Evolutionary conservation across 2,113 vertebrate species (phyloP), one percentile per base, ranked within the genome.

Genomic region (Abramis brama): DNA sequence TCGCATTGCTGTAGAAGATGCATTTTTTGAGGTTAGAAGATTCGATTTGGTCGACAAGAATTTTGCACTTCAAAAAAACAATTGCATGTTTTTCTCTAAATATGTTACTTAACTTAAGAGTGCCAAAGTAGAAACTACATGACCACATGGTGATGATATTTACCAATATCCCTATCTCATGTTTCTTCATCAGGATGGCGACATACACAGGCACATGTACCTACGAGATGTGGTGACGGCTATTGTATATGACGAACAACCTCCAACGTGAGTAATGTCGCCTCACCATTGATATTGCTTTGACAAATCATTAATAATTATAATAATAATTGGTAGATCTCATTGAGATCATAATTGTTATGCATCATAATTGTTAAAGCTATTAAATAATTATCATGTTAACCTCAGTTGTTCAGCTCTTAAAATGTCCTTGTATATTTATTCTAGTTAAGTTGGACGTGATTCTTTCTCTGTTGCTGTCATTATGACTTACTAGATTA

Each of bases 151-250:
- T 57, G 25, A n/a, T n/a, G 66, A 39, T 62, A 36, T 55, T 68
- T 84, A 23, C 66, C 59, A 76, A 10, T 21, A 39, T 62, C 17
- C 8, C 8, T 5, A 52, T 52, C n/a, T 45, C 47, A 17, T 66
- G 21, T 59, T 25, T 87, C 39, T 86, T 78, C 59, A 33, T 52
- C 86, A 97, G 97, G 96, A 97, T 86, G 97, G 96, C 1, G 97
- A 97, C 86, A 89, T 97, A 13, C 93, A 94, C 66, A 92, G 97
- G 84, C 97, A 97, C 89, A 89, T 97, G 87, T 97, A 96, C 57
- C 91, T 97, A 4, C 96, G 94, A 82, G 94, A 96, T 76, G 90
- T 96, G 15, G 92, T 94, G 83, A 90, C 89, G 11, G 75, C 55
- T 70, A 85, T 89, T 27, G 66, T 87, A 10, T 93, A 96, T 21